Evolutionary conservation across 2,113 vertebrate genomes (phyloP), one percentile per base, ranked within the genome.

Genomic region (Labeo catla): DNA sequence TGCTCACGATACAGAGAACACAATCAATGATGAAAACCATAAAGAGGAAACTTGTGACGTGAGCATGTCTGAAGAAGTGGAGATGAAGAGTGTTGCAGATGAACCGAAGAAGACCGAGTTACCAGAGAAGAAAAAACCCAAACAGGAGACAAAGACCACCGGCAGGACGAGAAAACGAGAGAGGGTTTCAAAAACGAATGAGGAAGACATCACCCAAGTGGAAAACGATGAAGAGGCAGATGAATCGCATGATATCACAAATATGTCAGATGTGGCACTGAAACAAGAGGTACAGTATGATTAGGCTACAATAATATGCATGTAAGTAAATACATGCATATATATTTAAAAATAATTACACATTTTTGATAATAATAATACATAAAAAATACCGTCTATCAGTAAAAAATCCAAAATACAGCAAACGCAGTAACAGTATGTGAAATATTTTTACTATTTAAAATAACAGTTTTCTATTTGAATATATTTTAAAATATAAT

Each of bases 191-290:
- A 87, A 83, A 76, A 74, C 65, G 6, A 36, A 50, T 1, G 88
- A 89, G 8, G 86, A 72, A 50, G 47, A n/a, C 47, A 74, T 81
- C 36, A 86, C 61, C 2, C 52, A 83, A n/a, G 73, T 74, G 76
- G 76, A 77, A 3, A 84, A 86, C n/a, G 83, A 86, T 15, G 80
- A 86, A 8, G 85, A 70, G 34, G 70, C 59, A 15, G 83, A 92
- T 11, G 76, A 12, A n/a, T 4, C 86, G 2, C 12, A 19, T 6
- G 80, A 87, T 11, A 78, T 87, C 11, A 47, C 47, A 34, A 93
- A 92, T 93, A 94, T 97, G 90, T 98, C 97, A 90, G 97, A 99
- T n/a, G 34, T 95, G 79, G 81, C 83, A 1, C 28, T 95, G 3
- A 95, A 94, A 76, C 95, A 91, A 91, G 92, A 95, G 94, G 95